Conservation (phyloP, 1,140 invertebrate genomes). For the Ips typographus region DNA sequence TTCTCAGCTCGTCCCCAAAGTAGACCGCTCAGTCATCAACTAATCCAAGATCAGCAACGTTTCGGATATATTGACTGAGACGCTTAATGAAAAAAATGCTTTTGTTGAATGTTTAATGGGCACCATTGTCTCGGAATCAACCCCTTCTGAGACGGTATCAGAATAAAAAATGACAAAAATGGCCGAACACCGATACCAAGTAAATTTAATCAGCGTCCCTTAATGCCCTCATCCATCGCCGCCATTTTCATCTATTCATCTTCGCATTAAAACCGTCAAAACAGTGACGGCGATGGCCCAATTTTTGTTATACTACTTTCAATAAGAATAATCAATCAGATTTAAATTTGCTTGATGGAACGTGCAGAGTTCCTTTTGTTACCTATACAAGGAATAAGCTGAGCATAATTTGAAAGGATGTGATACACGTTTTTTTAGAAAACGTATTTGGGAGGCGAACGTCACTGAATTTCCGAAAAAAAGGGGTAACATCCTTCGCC, state of each 20-base stretch:
- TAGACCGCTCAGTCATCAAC: not conserved
- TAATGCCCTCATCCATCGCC: slow-evolving; percentile 34
- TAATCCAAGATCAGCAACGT: no score
- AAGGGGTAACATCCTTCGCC: slow-evolving; percentile 16
- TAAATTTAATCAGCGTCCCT: slow-evolving; percentile 32
- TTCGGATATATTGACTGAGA: no score
- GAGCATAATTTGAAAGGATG: no score
- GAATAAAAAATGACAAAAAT: slow-evolving; percentile 32
- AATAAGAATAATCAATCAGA: no score
- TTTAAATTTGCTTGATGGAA: no score
- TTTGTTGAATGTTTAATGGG: slow-evolving; percentile 3
- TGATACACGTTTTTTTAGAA: no score
- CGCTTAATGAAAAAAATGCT: no score
- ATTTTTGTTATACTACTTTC: no score
- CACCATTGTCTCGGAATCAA: slow-evolving; percentile 20
- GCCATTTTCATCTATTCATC: slow-evolving; percentile 35
- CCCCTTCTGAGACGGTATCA: slow-evolving; percentile 32
- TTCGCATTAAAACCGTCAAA: slow-evolving; percentile 20
- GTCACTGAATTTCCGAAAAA: not conserved
- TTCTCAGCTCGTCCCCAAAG: slow-evolving; percentile 9
- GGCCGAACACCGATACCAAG: slow-evolving; percentile 34
- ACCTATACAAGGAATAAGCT: no score
- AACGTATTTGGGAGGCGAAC: not conserved
- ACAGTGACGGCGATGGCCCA: slow-evolving; percentile 7
- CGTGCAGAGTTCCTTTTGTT: no score